Base-by-base conservation (phyloP, 2,113 vertebrate species). In the Phasianus colchicus region DNA sequence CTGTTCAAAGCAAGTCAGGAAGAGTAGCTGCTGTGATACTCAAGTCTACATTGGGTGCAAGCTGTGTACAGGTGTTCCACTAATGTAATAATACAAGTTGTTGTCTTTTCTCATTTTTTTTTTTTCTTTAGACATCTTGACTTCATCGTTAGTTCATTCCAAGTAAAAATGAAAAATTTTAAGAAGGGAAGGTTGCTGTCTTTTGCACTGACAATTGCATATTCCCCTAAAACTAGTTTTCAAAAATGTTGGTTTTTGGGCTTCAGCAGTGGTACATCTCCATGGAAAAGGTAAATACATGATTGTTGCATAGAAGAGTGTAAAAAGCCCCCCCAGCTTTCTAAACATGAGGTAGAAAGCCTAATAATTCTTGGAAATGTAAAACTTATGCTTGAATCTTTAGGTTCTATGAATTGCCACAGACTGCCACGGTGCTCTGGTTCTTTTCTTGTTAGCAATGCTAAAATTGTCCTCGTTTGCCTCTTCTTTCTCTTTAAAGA, bases 1-100 rank as follows among this genome's bases (percentile, higher is more conserved):
- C 79, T 90, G 45, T 90, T 94, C 60, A 91, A 73, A 96, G 73
- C 57, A 80, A 93, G 79, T 64, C 91, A 88, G 86, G 76, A 93
- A 64, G 43, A 85, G 78, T 92, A 77, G 89, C 79, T 88, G 88
- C 92, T 91, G 71, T 69, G 70, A 74, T 88, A 77, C 63, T 83
- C 73, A 73, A 52, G 42, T 87, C 80, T 91, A 38, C 48, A 40
- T 77, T 78, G 45, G 54, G 17, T 70, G 67, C 43, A 50, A 85
- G 77, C 91, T 91, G 19, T 22, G 65, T 76, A 48, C 75, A 82
- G 77, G 47, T 88, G 36, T 91, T 95, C 50, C 17, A 3, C 19
- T 74, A 64, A 61, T 50, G 8, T 2, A 71, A 55, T 71, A 67
- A 58, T 47, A 9, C 2, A 77, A 67, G 43, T 64, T 83, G 16